phyloP scores from a whole-genome alignment of 1,140 invertebrate species.

The Chironomus striatipennis region DNA sequence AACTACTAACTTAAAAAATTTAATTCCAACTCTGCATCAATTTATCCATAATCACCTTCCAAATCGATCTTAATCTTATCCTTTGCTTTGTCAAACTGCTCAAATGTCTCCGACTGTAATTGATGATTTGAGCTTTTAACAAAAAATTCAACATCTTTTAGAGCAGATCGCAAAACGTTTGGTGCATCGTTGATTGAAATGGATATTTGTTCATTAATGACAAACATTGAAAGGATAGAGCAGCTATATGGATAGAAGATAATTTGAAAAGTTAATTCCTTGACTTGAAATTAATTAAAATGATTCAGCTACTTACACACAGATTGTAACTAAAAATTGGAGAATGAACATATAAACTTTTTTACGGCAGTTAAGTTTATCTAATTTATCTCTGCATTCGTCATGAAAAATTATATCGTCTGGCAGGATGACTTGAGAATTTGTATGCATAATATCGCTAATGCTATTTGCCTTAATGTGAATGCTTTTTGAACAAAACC shows the following conservation, averaged over 20 bases:
- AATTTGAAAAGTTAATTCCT: not conserved
- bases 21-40: too few relatives aligned
- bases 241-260: conserved; percentile 32
- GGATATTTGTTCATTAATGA: conserved; percentile 49
- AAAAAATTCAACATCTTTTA: conserved; percentile 51
- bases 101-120: conserved; percentile 49
- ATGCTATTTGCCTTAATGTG: not conserved
- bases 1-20: too few relatives aligned
- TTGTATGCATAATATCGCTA: not conserved
- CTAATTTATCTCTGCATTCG: not conserved
- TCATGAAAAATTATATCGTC: conserved; percentile 5
- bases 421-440: not conserved
- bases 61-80: conserved; percentile 51
- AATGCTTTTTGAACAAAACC: conserved; percentile 31
- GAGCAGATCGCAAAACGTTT: conserved; percentile 44
- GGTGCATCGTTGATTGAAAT: conserved; percentile 45
- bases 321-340: conserved; percentile 22
- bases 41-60: conserved; percentile 41
- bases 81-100: conserved; percentile 49
- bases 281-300: not conserved
- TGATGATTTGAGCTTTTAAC: conserved; percentile 48
- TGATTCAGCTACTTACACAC: conserved; percentile 5
- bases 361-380: conserved; percentile 23
- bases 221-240: conserved; percentile 45
- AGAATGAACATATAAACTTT: conserved; percentile 21